Evolutionary conservation across 1,140 invertebrate genomes (phyloP), one percentile per base, ranked within the genome.

Genomic region (Cydia amplana): DNA sequence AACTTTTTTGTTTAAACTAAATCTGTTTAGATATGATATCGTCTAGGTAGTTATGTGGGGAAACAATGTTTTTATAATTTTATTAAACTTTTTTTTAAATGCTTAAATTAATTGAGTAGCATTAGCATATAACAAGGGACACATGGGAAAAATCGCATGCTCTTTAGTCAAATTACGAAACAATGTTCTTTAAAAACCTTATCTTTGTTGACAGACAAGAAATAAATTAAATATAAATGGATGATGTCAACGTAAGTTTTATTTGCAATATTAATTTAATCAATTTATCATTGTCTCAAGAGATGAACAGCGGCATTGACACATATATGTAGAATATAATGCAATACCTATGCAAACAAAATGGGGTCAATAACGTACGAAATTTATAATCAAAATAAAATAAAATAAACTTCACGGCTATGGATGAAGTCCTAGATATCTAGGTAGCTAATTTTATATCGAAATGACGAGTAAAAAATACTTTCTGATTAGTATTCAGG

Each of bases 311-410:
- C 9, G 32, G 32, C 65, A 70, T 40, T 70, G 65, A 70, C 65
- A 40, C 36, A 40, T 40, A 70, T 28, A 40, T 40, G n/a, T 32
- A 14, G 25, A 23, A 36, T 40, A 70, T n/a, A n/a, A n/a, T n/a
- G n/a, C n/a, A n/a, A n/a, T n/a, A n/a, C n/a, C n/a, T n/a, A n/a
- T 23, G 65, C 28, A 23, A 36, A 36, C 9, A 70, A 70, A 70
- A 70, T 20, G 16, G 36, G 32, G 65, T 70, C 65, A 70, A 70
- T 70, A 36, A 16, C 65, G 9, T 10, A 23, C 20, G 55, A 23
- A n/a, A n/a, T n/a, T 72, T 43, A 32, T 72, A 46, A 20, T 14
- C 16, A 60, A 9, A 72, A 14, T 70, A 72, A 75, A 49, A 75
- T 23, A 60, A 23, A 32, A 28, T 28, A 4, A 46, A 46, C 43